A percentile compares a stretch with the other conserved stretches of the same genome.
Evolutionary conservation across 1,140 invertebrate species (phyloP).

Genomic region (Cheumatopsyche charites): DNA sequence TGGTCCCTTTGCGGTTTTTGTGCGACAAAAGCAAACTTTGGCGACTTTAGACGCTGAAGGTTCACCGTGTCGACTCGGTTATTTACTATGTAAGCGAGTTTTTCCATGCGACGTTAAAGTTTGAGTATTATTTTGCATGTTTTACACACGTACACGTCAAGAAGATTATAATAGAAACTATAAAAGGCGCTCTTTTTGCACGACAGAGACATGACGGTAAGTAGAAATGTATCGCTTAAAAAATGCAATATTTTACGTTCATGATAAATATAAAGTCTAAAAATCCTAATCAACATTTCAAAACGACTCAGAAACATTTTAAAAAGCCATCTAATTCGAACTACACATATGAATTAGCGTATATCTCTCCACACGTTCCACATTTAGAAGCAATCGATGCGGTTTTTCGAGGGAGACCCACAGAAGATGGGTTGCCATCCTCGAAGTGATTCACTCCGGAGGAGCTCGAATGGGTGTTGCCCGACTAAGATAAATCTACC

Average conservation of each 20-base stretch:
- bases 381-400: constrained; percentile 9
- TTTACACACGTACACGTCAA: no score
- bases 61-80: no score
- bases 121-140: neutral
- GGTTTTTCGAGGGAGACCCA: neutral
- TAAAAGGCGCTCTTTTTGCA: no score
- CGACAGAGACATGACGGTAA: no score
- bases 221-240: no score
- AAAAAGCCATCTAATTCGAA: no score
- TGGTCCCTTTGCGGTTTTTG: constrained; percentile 24
- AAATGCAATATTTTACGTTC: no score
- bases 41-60: neutral
- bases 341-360: constrained; percentile 4
- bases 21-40: neutral
- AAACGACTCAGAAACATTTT: no score
- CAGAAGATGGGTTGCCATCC: constrained; percentile 1
- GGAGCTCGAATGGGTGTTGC: constrained; percentile 18
- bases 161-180: no score
- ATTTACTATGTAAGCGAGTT: constrained; percentile 3
- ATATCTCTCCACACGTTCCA: constrained; percentile 13
- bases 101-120: neutral
- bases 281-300: no score
- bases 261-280: no score
- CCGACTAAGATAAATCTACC: constrained; percentile 25
- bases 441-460: constrained; percentile 13